These are phyloP conservation scores for Oxytorus armatus DNA, from an alignment of 2,888 invertebrate species.

Conservation along the genomic window DNA sequence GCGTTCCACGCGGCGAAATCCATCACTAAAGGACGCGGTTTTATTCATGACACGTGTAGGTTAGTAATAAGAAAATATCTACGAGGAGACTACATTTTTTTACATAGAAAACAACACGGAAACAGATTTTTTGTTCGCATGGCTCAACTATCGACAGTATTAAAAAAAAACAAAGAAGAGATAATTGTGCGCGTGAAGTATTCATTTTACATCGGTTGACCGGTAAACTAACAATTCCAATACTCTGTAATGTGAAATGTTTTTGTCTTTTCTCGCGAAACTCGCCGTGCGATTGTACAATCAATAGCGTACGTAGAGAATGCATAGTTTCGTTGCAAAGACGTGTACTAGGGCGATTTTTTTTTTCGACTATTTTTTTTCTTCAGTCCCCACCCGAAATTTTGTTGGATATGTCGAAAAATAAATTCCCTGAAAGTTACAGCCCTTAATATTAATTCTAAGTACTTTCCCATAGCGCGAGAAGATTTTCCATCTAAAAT, in stretches of 20 bases:
- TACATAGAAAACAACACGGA: constrained; percentile 5
- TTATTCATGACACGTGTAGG: background rate
- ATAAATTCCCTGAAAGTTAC: too few relatives aligned
- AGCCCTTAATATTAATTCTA: too few relatives aligned
- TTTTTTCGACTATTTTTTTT: too few relatives aligned
- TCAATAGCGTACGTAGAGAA: constrained; percentile 56
- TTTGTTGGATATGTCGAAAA: too few relatives aligned
- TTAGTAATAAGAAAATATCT: constrained; percentile 7
- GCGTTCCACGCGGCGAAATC: constrained; percentile 1
- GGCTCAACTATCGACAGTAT: constrained; percentile 59
- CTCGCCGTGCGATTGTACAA: constrained; percentile 60
- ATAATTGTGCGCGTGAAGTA: constrained; percentile 36
- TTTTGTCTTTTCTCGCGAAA: constrained; percentile 32
- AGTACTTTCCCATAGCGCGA: too few relatives aligned
- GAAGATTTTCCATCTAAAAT: too few relatives aligned
- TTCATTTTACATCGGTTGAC: constrained; percentile 40
- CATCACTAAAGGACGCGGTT: background rate
- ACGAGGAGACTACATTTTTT: constrained; percentile 1
- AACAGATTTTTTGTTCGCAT: constrained; percentile 50
- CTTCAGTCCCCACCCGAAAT: too few relatives aligned
- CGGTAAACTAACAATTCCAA: constrained; percentile 35
- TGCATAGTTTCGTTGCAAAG: too few relatives aligned
- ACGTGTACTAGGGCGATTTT: too few relatives aligned
- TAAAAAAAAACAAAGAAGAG: constrained; percentile 22
- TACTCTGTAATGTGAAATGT: background rate